Evolutionary conservation across 1,140 invertebrate genomes (phyloP).

Genomic region (Bombus consobrinus): DNA sequence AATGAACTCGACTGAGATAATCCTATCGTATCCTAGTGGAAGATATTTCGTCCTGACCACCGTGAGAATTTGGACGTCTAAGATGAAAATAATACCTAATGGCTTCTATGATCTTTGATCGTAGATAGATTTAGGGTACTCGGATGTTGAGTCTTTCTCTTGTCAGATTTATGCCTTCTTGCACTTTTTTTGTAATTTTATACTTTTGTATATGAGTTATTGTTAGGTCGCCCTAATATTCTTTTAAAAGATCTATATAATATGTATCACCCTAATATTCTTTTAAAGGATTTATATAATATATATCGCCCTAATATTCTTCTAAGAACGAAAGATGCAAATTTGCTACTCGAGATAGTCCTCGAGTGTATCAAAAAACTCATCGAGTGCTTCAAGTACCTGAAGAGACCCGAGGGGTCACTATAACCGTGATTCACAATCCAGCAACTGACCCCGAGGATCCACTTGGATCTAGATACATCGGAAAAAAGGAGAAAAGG

Average conservation of each 20-base stretch:
- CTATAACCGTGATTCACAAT: background rate
- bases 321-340: background rate
- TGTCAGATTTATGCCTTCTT: background rate
- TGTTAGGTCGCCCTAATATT: background rate
- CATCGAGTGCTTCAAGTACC: background rate
- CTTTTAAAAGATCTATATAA: background rate
- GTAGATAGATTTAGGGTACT: background rate
- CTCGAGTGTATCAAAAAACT: background rate
- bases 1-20: background rate
- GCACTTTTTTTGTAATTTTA: constrained; percentile 7
- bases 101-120: background rate
- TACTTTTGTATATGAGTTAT: background rate
- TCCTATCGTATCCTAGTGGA: background rate
- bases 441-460: constrained; percentile 12
- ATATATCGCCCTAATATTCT: background rate
- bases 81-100: background rate
- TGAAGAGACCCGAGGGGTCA: background rate
- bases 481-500: too few relatives aligned
- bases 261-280: background rate
- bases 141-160: background rate
- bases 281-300: background rate
- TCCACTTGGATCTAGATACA: background rate
- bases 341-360: background rate
- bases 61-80: constrained; percentile 41
- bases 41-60: constrained; percentile 29